A percentile compares a stretch with the other conserved stretches of the same genome.
Conservation (phyloP, 92 coral and sea anemone species). For the Porites rus region DNA sequence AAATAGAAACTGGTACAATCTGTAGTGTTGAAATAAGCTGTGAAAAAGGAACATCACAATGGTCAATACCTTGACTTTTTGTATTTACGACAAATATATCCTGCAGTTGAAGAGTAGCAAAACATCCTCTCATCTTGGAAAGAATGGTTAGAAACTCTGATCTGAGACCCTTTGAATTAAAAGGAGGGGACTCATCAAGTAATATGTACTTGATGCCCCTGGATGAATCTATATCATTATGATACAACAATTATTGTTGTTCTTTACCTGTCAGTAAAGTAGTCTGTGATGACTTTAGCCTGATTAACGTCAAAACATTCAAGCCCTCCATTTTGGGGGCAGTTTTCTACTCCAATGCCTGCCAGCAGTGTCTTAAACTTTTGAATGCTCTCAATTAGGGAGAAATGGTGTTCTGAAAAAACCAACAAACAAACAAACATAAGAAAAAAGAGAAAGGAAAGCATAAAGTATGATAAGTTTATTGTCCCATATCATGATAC, state of each 20-base stretch:
- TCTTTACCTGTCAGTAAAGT: constrained; percentile 88
- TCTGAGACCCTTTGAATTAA: too few relatives aligned
- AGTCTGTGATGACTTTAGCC: constrained; percentile 84
- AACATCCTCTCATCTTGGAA: too few relatives aligned
- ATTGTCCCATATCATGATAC: too few relatives aligned
- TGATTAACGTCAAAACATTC: constrained; percentile 88
- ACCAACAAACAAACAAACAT: neutral
- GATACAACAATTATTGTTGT: neutral
- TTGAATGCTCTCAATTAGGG: constrained; percentile 77
- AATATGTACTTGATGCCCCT: too few relatives aligned
- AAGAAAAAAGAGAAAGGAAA: too few relatives aligned
- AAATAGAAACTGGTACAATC: constrained; percentile 85
- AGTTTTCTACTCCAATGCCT: constrained; percentile 87
- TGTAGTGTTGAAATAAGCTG: constrained; percentile 95
- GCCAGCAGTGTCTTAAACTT: constrained; percentile 72
- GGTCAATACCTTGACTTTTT: too few relatives aligned
- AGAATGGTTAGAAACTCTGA: too few relatives aligned
- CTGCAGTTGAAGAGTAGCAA: too few relatives aligned
- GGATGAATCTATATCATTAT: too few relatives aligned
- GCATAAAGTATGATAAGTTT: too few relatives aligned
- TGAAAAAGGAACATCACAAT: neutral
- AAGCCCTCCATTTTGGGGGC: constrained; percentile 86
- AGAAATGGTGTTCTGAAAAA: constrained; percentile 72
- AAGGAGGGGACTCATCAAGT: too few relatives aligned
- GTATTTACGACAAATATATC: too few relatives aligned